Conservation (phyloP, 2,113 vertebrate genomes). For the Sclerurus mexicanus region DNA sequence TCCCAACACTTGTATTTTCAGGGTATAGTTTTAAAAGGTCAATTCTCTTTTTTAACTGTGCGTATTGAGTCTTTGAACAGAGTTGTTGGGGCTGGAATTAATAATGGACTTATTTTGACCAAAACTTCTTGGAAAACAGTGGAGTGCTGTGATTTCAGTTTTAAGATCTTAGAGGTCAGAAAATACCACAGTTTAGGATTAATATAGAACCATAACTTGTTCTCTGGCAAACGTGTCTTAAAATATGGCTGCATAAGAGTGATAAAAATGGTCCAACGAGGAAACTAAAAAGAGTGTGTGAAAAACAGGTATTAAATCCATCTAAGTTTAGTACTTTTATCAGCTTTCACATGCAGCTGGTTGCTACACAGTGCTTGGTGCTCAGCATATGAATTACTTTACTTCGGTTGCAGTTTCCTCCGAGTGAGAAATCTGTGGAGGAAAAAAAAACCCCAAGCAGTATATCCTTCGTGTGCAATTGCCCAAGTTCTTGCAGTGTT, state of each 20-base stretch:
- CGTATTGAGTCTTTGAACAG: neutral
- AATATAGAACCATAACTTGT: neutral
- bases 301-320: constrained; percentile 41
- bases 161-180: neutral
- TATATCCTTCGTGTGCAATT: neutral
- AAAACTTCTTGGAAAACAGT: neutral
- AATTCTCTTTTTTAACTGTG: neutral
- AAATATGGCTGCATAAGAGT: neutral
- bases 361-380: neutral
- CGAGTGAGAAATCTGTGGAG: neutral
- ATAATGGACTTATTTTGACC: neutral
- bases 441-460: neutral
- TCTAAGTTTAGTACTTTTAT: constrained; percentile 2
- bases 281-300: neutral
- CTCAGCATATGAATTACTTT: constrained; percentile 15
- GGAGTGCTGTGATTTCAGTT: neutral
- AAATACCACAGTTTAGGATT: neutral
- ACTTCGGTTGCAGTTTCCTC: neutral
- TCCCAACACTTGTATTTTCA: neutral
- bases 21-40: neutral
- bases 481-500: neutral
- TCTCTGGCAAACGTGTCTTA: neutral
- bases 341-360: neutral
- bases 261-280: neutral
- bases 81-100: neutral